Base-by-base conservation (phyloP, 2,797 vertebrate species). In the Enteromius trimaculatus region DNA sequence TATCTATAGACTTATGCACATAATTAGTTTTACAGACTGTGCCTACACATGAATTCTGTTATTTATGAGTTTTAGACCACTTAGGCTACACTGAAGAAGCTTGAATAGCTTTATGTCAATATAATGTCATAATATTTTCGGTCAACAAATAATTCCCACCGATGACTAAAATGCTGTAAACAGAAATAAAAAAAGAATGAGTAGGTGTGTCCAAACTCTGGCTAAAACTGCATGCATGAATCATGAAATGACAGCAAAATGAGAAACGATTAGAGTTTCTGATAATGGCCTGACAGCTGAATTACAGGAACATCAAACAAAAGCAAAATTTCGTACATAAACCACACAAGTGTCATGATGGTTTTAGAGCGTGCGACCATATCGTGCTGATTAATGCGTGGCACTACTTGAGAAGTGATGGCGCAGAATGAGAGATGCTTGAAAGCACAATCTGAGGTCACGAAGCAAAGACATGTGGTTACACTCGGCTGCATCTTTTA, bases 401-500 rank as follows among this genome's bases (percentile, higher is more conserved):
- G n/a, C 29, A 34, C 68, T 23, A 44, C 21, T 47, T 14, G 47
- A 53, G 23, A 83, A 70, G 37, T 77, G 53, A 86, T 62, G 75
- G 84, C 49, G 21, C 16, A 37, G 77, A 86, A 66, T 49, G 81
- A 83, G 77, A 71, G 66, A 86, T 66, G 75, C 70, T 86, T 84
- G 86, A 84, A 66, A 85, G 81, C 84, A 83, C 74, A 84, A 76
- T 86, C 62, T 86, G 64, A 87, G 23, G 60, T 80, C 72, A 68
- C 29, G 62, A 68, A 74, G 31, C 49, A 55, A 76, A 80, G 55
- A 69, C 64, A 44, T 80, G 77, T 55, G 84, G 81, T 88, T 90
- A 84, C 87, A 83, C 87, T 87, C 62, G 37, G 85, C 71, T 86
- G 85, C 78, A 64, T 90, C 74, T 69, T 89, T 89, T 87, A 91